Evolutionary conservation across 1,140 invertebrate species (phyloP).

Genomic region (Papilio polyxenes): DNA sequence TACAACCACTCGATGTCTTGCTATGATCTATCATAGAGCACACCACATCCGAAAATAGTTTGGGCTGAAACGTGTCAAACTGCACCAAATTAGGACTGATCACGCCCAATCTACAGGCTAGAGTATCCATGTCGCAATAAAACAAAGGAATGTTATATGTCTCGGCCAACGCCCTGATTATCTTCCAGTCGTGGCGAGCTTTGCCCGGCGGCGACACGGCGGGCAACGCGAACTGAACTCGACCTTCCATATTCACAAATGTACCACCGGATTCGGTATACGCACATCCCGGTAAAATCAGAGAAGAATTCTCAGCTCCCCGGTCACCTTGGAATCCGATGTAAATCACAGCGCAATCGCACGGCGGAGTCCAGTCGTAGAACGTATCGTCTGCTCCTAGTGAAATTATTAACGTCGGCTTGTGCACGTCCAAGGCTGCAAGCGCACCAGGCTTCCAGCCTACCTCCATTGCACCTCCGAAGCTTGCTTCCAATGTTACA

Average conservation of each 20-base stretch:
- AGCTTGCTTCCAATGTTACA: slow-evolving; percentile 69
- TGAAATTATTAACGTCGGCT: slow-evolving; percentile 59
- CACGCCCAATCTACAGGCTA: slow-evolving; percentile 58
- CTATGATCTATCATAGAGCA: slow-evolving; percentile 43
- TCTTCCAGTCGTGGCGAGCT: slow-evolving; percentile 72
- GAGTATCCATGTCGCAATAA: slow-evolving; percentile 57
- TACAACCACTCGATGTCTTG: background rate
- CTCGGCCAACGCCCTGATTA: slow-evolving; percentile 66
- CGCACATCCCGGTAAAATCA: slow-evolving; percentile 87
- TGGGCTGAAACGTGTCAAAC: slow-evolving; percentile 57
- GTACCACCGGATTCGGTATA: slow-evolving; percentile 84
- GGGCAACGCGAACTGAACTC: slow-evolving; percentile 65
- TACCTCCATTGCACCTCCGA: slow-evolving; percentile 66
- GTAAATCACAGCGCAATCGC: slow-evolving; percentile 60
- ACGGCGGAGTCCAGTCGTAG: slow-evolving; percentile 55
- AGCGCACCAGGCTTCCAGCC: slow-evolving; percentile 66
- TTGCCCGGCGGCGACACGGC: slow-evolving; percentile 69
- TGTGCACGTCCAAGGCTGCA: slow-evolving; percentile 44
- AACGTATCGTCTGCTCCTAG: slow-evolving; percentile 73
- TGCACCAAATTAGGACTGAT: slow-evolving; percentile 66
- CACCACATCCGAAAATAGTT: slow-evolving; percentile 56
- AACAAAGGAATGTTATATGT: slow-evolving; percentile 56
- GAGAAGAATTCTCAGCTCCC: slow-evolving; percentile 86
- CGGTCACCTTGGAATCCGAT: slow-evolving; percentile 88
- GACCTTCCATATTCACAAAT: slow-evolving; percentile 71